A percentile compares a stretch with the other conserved stretches of the same genome.
Evolutionary conservation across 2,888 invertebrate genomes (phyloP).

Genomic region (Escarpia spicata): DNA sequence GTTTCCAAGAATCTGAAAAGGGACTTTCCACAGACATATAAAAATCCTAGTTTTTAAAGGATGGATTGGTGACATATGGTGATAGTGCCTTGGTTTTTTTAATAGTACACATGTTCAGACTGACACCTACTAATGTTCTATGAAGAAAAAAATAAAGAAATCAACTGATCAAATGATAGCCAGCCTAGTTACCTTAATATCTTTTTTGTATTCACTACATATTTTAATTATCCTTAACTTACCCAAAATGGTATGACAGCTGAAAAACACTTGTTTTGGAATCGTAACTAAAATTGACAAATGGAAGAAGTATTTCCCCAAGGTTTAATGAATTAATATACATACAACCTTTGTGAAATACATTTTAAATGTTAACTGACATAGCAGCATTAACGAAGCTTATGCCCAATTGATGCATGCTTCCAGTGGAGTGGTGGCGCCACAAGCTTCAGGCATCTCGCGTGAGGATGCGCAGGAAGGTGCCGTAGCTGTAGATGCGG

Average conservation of each 20-base stretch:
- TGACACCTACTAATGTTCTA: too few species aligned
- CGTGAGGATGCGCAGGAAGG: neutral
- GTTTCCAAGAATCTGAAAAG: too few species aligned
- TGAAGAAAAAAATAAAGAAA: too few species aligned
- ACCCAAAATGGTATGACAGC: neutral
- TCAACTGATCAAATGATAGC: too few species aligned
- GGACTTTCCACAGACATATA: too few species aligned
- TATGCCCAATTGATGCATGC: neutral
- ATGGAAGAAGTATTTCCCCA: neutral
- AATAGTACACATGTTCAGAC: too few species aligned
- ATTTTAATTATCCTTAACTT: neutral
- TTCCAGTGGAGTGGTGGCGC: neutral
- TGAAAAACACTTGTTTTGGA: too few species aligned
- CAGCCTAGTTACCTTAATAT: too few species aligned
- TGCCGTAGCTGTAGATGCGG: neutral
- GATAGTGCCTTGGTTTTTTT: too few species aligned
- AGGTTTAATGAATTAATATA: neutral
- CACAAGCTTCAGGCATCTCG: neutral
- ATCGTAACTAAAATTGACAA: neutral
- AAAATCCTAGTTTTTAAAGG: too few species aligned
- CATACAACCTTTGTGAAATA: neutral
- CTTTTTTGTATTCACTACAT: neutral
- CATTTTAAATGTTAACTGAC: neutral
- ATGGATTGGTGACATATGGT: too few species aligned
- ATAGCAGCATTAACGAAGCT: neutral